These are phyloP conservation scores for Andrena minutula DNA, from an alignment of 2,888 invertebrate species.

Conservation along the genomic window DNA sequence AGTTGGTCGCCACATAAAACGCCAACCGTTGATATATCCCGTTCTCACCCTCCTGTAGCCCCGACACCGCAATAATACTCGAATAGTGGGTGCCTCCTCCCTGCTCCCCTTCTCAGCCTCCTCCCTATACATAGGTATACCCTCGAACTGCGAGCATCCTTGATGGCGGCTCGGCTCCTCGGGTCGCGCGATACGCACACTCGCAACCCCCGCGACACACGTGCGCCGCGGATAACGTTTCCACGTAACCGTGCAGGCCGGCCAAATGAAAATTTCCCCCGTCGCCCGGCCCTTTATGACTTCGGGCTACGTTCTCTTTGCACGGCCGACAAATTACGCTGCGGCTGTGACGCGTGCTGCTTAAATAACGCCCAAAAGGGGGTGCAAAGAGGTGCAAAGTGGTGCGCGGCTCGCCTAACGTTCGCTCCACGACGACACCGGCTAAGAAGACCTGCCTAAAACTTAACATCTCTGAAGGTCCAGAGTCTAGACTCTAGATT, in stretches of 20 bases:
- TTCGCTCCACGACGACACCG: background rate
- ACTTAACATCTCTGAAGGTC: background rate
- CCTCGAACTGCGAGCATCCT: constrained; percentile 42
- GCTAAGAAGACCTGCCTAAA: background rate
- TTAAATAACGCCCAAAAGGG: constrained; percentile 39
- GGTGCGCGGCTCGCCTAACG: background rate
- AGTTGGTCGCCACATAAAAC: constrained; percentile 79
- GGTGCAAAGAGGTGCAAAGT: background rate
- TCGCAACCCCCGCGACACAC: constrained; percentile 28
- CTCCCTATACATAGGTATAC: constrained; percentile 4
- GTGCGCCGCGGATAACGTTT: constrained; percentile 25
- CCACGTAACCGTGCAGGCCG: constrained; percentile 23
- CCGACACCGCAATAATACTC: constrained; percentile 76
- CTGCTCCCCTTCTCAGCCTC: constrained; percentile 50
- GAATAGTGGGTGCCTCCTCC: constrained; percentile 58
- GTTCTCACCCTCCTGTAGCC: constrained; percentile 60
- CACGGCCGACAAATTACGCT: constrained; percentile 54
- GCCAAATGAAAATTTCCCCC: constrained; percentile 74
- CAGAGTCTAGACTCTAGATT: too few species aligned
- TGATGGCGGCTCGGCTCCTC: constrained; percentile 24
- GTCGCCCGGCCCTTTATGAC: constrained; percentile 61
- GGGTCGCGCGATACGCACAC: constrained; percentile 50
- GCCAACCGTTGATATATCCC: constrained; percentile 79
- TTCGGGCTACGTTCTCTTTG: constrained; percentile 43
- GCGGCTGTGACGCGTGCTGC: constrained; percentile 41